Percentiles rank a stretch among this genome's conserved stretches.
Conservation (phyloP, 1,140 invertebrate species). For the Lordiphosa clarofinis region DNA sequence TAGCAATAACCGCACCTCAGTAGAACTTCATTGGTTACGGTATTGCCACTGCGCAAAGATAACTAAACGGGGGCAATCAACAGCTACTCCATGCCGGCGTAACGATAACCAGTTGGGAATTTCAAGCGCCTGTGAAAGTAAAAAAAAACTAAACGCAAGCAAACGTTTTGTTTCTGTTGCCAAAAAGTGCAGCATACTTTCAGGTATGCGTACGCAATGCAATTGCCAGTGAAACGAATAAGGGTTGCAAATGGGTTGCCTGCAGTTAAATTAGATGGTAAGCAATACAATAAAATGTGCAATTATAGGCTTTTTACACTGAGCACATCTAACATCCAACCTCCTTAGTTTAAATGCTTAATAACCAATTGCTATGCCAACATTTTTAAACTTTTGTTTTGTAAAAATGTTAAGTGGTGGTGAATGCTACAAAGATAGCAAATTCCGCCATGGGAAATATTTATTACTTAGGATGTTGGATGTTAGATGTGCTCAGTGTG, state of each 20-base stretch:
- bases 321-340: no score
- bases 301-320: no score
- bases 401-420: no score
- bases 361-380: no score
- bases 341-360: no score
- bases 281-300: background rate
- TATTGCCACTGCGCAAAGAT: slow-evolving; percentile 81
- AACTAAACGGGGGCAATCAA: slow-evolving; percentile 7
- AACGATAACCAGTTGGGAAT: slow-evolving; percentile 55
- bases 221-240: slow-evolving; percentile 13
- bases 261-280: background rate
- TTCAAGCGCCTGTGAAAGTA: slow-evolving; percentile 22
- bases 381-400: no score
- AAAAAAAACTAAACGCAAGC: slow-evolving; percentile 14
- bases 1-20: slow-evolving; percentile 77
- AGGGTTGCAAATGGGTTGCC: slow-evolving; percentile 4
- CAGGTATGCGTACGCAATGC: slow-evolving; percentile 7
- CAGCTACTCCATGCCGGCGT: slow-evolving; percentile 18
- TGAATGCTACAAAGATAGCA: no score
- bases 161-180: slow-evolving; percentile 6
- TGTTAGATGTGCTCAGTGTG: no score
- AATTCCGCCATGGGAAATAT: no score
- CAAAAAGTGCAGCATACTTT: slow-evolving; percentile 47
- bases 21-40: slow-evolving; percentile 65
- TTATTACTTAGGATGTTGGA: no score